Evolutionary conservation across 2,113 vertebrate species (phyloP), one percentile per base, ranked within the genome.

Genomic region (Varanus salvator): DNA sequence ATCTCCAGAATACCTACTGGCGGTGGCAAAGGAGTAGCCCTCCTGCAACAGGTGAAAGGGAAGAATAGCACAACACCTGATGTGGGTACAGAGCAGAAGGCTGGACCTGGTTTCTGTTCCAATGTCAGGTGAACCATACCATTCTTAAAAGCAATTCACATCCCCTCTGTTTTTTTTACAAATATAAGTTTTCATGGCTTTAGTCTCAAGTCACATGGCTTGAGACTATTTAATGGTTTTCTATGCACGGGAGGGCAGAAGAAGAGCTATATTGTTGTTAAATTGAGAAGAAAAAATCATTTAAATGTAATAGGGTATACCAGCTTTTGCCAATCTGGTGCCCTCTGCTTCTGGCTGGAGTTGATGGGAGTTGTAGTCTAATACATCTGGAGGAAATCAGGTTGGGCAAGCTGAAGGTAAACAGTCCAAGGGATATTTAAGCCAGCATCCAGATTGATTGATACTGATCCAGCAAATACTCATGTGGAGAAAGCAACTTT

Each of bases 261-360:
- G 84, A 54, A 3, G 8, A 12, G 48, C 34, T 80, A 23, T 52
- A 27, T 9, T 80, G 48, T 52, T 80, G 9, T 27, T 17, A 52
- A 4, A 80, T 23, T 9, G 38, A 44, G 44, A 9, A 57, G 27
- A 48, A 27, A 9, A 80, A 80, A 27, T 54, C 7, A 71, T 31
- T 71, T 71, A 87, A 90, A 90, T 75, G 11, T 23, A 17, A 57
- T 31, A 87, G 87, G n/a, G 54, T 86, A 25, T 14, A 57, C 54
- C 54, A 57, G 54, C 7, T 14, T 57, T 8, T 14, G 8, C 54
- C 38, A 64, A 44, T 44, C 38, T 44, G 38, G 38, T 44, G 38
- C 38, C 38, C 38, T 44, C 38, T 44, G 38, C 38, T 44, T 44
- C 38, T 44, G 38, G 38, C 38, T 44, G 38, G 38, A 44, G 38